Percentiles rank a stretch among this genome's conserved stretches.
These are phyloP conservation scores for Leptosomus discolor DNA, from an alignment of 2,113 vertebrate genomes.

Conservation along the genomic window DNA sequence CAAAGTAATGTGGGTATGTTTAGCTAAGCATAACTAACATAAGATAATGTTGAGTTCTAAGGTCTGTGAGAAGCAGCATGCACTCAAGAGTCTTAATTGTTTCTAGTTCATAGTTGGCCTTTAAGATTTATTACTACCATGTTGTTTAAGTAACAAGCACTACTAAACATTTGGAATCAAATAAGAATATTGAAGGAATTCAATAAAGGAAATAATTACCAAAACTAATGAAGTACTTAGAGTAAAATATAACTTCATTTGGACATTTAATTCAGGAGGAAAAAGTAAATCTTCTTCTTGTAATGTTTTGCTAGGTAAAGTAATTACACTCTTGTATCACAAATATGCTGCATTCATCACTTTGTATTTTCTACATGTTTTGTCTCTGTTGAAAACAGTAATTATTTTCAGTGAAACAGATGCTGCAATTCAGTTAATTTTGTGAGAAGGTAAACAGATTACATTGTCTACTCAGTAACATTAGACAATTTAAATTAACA, in stretches of 20 bases:
- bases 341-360: slow-evolving; percentile 50
- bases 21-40: background rate
- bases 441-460: slow-evolving; percentile 52
- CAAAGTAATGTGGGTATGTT: background rate
- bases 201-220: slow-evolving; percentile 12
- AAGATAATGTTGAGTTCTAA: background rate
- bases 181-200: background rate
- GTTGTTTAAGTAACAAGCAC: background rate
- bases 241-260: background rate
- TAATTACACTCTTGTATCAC: slow-evolving; percentile 24
- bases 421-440: slow-evolving; percentile 57
- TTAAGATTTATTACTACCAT: background rate
- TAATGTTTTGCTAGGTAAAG: slow-evolving; percentile 29
- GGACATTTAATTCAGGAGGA: background rate
- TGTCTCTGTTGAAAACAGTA: slow-evolving; percentile 4
- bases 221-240: slow-evolving; percentile 16
- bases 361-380: slow-evolving; percentile 22
- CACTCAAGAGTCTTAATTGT: background rate
- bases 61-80: background rate
- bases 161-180: background rate
- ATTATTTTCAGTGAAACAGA: slow-evolving; percentile 35
- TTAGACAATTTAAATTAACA: slow-evolving; percentile 61
- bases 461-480: slow-evolving; percentile 30
- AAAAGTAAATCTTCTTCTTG: slow-evolving; percentile 3
- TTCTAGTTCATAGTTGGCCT: background rate